phyloP scores from a whole-genome alignment of 2,113 vertebrate genomes.

The Syngnathus typhle region DNA sequence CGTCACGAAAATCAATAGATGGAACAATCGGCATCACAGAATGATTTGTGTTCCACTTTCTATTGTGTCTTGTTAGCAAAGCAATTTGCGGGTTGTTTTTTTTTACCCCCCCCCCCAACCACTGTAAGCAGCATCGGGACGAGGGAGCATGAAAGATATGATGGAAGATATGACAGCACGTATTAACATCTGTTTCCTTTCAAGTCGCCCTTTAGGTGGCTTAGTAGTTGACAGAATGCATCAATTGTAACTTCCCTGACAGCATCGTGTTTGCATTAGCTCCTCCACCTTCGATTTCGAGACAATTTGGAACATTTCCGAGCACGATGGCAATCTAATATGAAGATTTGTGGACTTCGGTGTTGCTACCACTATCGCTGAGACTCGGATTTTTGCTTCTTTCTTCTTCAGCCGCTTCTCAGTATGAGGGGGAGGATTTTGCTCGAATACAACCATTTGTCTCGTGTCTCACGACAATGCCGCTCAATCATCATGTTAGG shows the following conservation, averaged over 20 bases:
- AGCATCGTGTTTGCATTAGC: background rate
- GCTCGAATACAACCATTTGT: background rate
- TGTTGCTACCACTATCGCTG: background rate
- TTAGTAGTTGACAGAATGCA: background rate
- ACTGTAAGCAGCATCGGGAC: conserved; percentile 6
- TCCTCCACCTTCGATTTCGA: background rate
- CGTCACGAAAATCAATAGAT: background rate
- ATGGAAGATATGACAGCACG: background rate
- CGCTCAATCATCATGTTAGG: conserved; percentile 28
- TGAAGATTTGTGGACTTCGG: background rate
- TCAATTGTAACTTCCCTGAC: background rate
- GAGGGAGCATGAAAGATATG: background rate
- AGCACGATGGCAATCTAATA: background rate
- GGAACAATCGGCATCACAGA: too few species aligned
- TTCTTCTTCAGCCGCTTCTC: background rate
- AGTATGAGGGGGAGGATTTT: background rate
- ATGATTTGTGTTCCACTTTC: too few species aligned
- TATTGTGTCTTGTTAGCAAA: too few species aligned
- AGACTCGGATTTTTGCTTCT: background rate
- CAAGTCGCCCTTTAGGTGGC: background rate
- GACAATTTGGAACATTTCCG: background rate
- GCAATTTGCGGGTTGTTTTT: background rate
- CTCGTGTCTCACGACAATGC: conserved; percentile 28
- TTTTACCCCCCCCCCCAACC: too few species aligned
- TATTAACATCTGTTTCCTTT: conserved; percentile 1